phyloP scores from a whole-genome alignment of 2,797 vertebrate genomes.

The Graptemys geographica region DNA sequence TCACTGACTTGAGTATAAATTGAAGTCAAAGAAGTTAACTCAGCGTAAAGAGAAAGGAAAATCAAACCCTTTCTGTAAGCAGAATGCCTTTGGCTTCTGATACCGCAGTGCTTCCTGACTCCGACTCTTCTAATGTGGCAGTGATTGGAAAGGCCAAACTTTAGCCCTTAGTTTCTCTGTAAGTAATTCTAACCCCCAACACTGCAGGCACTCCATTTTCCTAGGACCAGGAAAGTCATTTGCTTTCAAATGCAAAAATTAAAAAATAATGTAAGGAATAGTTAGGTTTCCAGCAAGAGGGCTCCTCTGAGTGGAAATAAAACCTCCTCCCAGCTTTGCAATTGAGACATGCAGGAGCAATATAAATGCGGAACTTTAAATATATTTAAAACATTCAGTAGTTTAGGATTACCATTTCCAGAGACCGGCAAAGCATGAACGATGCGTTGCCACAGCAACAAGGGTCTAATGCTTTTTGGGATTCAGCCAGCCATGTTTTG shows the following conservation, averaged over 20 bases:
- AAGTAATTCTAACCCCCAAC: background rate
- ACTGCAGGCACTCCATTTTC: background rate
- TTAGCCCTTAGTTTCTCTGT: background rate
- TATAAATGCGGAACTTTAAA: conserved; percentile 4
- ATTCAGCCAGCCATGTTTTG: conserved; percentile 53
- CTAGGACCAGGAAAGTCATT: background rate
- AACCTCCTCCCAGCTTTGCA: conserved; percentile 2
- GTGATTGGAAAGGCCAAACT: background rate
- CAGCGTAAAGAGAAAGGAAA: background rate
- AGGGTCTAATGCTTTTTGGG: conserved; percentile 13
- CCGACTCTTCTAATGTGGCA: rapidly evolving
- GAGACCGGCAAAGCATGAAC: conserved; percentile 7
- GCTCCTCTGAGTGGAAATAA: background rate
- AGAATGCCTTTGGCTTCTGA: background rate
- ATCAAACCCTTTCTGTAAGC: background rate
- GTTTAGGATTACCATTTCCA: conserved; percentile 22
- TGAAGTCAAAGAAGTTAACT: background rate
- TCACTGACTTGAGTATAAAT: background rate
- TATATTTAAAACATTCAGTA: conserved; percentile 2
- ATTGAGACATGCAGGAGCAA: background rate
- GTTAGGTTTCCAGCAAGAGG: background rate
- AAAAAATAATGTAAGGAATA: background rate
- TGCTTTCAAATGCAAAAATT: background rate
- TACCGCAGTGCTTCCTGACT: background rate
- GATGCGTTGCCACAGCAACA: conserved; percentile 68